These are phyloP conservation scores for Parelbella ahira DNA, from an alignment of 2,888 invertebrate species.

Conservation along the genomic window DNA sequence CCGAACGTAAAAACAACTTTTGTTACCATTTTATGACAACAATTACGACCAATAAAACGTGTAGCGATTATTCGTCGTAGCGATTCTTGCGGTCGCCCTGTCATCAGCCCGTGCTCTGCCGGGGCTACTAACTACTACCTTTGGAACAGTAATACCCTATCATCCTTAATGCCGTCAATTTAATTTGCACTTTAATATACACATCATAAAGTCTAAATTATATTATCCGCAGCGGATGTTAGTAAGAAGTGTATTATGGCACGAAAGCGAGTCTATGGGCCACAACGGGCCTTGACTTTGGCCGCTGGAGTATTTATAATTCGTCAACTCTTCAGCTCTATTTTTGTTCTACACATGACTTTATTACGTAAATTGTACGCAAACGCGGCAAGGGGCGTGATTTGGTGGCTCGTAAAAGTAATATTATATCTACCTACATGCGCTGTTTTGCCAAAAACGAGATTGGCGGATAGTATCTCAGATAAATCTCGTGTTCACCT, in stretches of 20 bases:
- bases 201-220: constrained; percentile 40
- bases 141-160: constrained; percentile 7
- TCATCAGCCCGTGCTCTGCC: constrained; percentile 58
- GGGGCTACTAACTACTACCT: constrained; percentile 37
- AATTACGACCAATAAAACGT: constrained; percentile 79
- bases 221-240: constrained; percentile 28
- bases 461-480: neutral
- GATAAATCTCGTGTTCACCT: too few species aligned
- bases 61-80: constrained; percentile 74
- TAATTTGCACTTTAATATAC: constrained; percentile 40
- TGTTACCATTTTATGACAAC: constrained; percentile 79
- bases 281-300: constrained; percentile 55
- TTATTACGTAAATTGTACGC: constrained; percentile 19
- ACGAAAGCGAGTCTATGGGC: constrained; percentile 39
- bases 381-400: constrained; percentile 5
- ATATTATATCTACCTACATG: neutral
- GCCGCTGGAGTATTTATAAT: constrained; percentile 53
- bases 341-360: constrained; percentile 28
- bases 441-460: neutral
- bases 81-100: constrained; percentile 72
- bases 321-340: constrained; percentile 41
- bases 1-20: constrained; percentile 76
- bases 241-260: constrained; percentile 39
- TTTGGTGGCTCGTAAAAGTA: constrained; percentile 10
- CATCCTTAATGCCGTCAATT: constrained; percentile 37